Evolutionary conservation across 1,140 invertebrate species (phyloP).

Genomic region (Colletes latitarsis): DNA sequence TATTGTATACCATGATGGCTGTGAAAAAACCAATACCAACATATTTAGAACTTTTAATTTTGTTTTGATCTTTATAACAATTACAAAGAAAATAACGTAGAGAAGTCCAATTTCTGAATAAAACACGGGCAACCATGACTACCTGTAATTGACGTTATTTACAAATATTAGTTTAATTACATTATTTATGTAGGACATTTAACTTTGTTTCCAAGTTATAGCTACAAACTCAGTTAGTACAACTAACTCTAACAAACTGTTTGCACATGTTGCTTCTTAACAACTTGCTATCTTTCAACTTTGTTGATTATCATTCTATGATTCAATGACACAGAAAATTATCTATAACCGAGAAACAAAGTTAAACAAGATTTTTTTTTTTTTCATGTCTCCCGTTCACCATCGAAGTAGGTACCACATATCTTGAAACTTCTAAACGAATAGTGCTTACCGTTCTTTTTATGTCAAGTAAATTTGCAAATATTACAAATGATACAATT

Average conservation of each 20-base stretch:
- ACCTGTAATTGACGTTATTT: constrained; percentile 20
- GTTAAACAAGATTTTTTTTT: too few species aligned
- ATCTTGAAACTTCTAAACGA: neutral
- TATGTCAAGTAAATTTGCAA: neutral
- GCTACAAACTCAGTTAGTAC: too few species aligned
- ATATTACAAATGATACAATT: neutral
- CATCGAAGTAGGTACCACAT: too few species aligned
- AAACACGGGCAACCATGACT: constrained; percentile 34
- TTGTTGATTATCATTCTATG: too few species aligned
- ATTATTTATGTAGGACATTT: neutral
- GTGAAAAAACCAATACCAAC: constrained; percentile 67
- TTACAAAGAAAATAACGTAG: constrained; percentile 35
- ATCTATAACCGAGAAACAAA: too few species aligned
- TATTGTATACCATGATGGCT: constrained; percentile 67
- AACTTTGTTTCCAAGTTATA: neutral
- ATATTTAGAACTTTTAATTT: constrained; percentile 51
- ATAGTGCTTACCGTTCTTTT: constrained; percentile 8
- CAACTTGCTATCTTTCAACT: too few species aligned
- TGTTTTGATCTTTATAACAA: constrained; percentile 19
- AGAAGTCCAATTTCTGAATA: constrained; percentile 43
- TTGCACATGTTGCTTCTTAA: too few species aligned
- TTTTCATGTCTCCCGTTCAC: too few species aligned
- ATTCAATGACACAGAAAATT: too few species aligned
- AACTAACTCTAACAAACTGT: too few species aligned
- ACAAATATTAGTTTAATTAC: constrained; percentile 6